Conservation (phyloP, 1,140 invertebrate genomes). For the Calephelis nemesis region DNA sequence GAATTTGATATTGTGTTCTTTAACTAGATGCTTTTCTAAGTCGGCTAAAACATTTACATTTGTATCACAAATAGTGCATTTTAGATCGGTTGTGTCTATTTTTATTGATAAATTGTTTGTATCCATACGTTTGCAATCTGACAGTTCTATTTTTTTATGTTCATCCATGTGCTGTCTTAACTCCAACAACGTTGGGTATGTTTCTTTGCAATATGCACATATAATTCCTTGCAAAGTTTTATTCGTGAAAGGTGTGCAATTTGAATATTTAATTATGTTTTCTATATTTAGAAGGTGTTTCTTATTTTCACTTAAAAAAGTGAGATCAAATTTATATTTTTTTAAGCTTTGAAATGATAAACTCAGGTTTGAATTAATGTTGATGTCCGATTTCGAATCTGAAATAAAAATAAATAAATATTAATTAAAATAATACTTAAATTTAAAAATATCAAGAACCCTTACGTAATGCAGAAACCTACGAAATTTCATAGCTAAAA, state of each 20-base stretch:
- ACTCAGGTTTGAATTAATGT: conserved; percentile 33
- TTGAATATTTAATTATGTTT: conserved; percentile 62
- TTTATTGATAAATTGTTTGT: conserved; percentile 61
- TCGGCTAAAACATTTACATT: conserved; percentile 40
- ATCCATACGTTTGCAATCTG: conserved; percentile 46
- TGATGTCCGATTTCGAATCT: conserved; percentile 45
- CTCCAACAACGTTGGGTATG: conserved; percentile 33
- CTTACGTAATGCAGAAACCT: too few relatives aligned
- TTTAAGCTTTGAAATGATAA: conserved; percentile 36
- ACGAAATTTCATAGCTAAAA: too few relatives aligned
- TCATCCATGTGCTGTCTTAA: conserved; percentile 43
- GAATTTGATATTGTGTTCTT: conserved; percentile 54
- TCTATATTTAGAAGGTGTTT: conserved; percentile 57
- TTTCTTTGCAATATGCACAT: conserved; percentile 61
- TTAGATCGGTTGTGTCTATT: conserved; percentile 61
- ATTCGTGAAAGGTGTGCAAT: conserved; percentile 62
- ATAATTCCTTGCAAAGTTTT: conserved; percentile 56
- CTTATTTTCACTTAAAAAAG: conserved; percentile 44
- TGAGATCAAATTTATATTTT: conserved; percentile 28
- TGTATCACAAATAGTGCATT: conserved; percentile 49
- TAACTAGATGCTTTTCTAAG: conserved; percentile 50
- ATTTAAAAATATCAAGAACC: too few relatives aligned
- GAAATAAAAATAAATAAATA: conserved; percentile 29
- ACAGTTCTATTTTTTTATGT: conserved; percentile 41
- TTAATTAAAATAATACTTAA: too few relatives aligned